Evolutionary conservation across 2,888 invertebrate species (phyloP), one percentile per base, ranked within the genome.

Genomic region (Hybos culiciformis): DNA sequence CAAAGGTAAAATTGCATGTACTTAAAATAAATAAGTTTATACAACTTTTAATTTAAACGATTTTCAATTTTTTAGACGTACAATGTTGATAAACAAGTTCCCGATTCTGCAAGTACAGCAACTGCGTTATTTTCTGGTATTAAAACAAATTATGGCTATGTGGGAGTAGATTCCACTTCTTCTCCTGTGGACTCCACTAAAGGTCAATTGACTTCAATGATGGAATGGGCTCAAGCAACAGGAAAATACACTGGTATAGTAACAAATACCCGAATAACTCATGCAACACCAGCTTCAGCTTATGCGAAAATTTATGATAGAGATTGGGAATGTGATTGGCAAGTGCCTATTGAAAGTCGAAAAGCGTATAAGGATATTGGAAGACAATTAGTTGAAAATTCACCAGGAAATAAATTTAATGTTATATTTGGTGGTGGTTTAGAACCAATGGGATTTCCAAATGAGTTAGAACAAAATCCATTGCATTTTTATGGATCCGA

Each of bases 51-150:
- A n/a, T n/a, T n/a, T n/a, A n/a, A n/a, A n/a, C n/a, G n/a, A n/a
- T n/a, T n/a, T n/a, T 41, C 31, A 34, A 11, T 29, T 43, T 50
- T 50, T 9, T 45, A 79, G 78, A 80, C 80, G 0, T 80, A 81
- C 61, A 77, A 76, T 51, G 70, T 74, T n/a, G 77, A 81, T 56
- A 71, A 70, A 45, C 80, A 80, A 62, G 78, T 78, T 11, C 73
- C 80, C 0, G 80, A 80, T 54, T 79, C 79, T 3, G 80, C 80
- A 2, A 78, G 73, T 3, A 78, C 80, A 1, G 80, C 77, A 1
- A 80, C 80, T 1, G 78, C 79, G 2, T 70, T 75, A 54, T 73
- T 78, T 51, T 68, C 71, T 42, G 80, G 80, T 2, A 70, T 74
- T 0, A 80, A 80, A 60, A 71, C 70, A 32, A 71, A 73, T 48